Conservation (phyloP, 1,140 invertebrate genomes). For the Marisa cornuarietis region DNA sequence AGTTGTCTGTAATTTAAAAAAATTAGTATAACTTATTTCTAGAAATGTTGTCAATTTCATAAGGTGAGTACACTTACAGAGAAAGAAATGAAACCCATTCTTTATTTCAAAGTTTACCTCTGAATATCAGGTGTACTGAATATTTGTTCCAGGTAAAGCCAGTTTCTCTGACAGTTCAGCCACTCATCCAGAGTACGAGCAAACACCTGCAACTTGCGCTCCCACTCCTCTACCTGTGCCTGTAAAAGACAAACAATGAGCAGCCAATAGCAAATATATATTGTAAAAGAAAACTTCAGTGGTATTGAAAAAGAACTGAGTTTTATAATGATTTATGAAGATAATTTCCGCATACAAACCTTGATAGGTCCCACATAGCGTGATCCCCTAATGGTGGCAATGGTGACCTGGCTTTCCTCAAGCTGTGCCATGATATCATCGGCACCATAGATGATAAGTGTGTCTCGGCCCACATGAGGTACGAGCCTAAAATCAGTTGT, state of each 20-base stretch:
- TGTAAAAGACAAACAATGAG: constrained; percentile 46
- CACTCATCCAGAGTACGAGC: constrained; percentile 82
- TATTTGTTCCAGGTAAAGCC: constrained; percentile 88
- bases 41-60: too few species aligned
- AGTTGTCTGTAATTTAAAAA: constrained; percentile 73
- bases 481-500: constrained; percentile 62
- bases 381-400: constrained; percentile 85
- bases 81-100: too few species aligned
- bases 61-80: too few species aligned
- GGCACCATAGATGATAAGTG: constrained; percentile 80
- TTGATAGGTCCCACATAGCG: constrained; percentile 83
- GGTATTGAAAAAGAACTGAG: background rate
- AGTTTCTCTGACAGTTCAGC: constrained; percentile 83
- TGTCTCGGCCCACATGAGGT: constrained; percentile 71
- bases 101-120: constrained; percentile 42
- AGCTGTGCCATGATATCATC: constrained; percentile 83
- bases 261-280: too few species aligned
- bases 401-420: constrained; percentile 86
- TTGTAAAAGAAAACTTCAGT: too few species aligned
- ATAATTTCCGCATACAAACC: constrained; percentile 43
- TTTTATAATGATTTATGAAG: background rate
- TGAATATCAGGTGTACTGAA: constrained; percentile 91
- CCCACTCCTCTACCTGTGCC: constrained; percentile 82
- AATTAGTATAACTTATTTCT: background rate
- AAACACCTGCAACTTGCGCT: constrained; percentile 77